Conservation (phyloP, 2,888 invertebrate genomes). For the Folsomia manolachei region DNA sequence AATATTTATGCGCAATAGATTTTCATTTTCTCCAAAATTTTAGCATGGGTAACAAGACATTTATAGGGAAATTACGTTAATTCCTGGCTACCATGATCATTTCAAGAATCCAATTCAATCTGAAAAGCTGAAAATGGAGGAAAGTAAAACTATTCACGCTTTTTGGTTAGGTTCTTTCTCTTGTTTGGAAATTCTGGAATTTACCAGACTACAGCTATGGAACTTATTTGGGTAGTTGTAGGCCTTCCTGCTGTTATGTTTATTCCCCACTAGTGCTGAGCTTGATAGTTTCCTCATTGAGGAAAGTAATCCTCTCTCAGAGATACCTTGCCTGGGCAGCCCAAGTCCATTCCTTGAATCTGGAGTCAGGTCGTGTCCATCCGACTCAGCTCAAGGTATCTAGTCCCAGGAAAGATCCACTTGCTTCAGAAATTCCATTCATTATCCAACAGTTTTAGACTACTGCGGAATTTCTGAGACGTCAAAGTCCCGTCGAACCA, state of each 20-base stretch:
- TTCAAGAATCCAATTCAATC: background rate
- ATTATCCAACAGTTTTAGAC: conserved; percentile 1
- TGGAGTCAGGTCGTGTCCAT: conserved; percentile 8
- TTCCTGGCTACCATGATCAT: background rate
- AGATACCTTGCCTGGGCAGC: background rate
- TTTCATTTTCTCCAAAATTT: background rate
- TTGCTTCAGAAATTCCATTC: conserved; percentile 1
- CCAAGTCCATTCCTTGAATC: too few species aligned
- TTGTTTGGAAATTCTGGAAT: background rate
- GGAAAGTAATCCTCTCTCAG: background rate
- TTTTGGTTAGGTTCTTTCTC: background rate
- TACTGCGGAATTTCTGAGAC: too few species aligned
- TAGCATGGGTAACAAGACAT: background rate
- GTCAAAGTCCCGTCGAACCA: too few species aligned
- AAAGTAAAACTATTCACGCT: background rate
- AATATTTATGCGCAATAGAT: too few species aligned
- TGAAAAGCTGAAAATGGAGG: background rate
- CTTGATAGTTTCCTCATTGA: background rate
- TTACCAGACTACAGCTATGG: background rate
- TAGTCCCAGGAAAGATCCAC: background rate
- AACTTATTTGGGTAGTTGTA: background rate
- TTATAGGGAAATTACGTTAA: background rate
- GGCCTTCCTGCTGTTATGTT: conserved; percentile 2
- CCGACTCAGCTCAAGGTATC: background rate
- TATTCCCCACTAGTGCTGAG: conserved; percentile 6